Base-by-base conservation (phyloP, 1,140 invertebrate genomes). In the Paramacrobiotus metropolitanus region DNA sequence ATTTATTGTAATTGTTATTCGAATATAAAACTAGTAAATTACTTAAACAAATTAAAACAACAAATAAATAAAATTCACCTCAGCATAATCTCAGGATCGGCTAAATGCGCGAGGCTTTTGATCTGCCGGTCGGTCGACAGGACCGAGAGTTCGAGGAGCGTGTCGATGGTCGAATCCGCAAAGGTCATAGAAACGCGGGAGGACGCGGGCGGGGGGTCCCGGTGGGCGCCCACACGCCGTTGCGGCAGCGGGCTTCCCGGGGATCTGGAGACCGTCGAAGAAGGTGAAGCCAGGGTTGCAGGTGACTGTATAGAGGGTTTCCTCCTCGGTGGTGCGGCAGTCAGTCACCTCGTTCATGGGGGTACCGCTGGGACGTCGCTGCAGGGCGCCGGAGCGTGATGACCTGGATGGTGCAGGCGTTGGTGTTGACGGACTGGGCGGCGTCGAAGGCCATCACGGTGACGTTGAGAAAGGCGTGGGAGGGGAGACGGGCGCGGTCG, bases 81-180 rank as follows among this genome's bases (percentile, higher is more conserved):
- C n/a, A n/a, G n/a, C n/a, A n/a, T n/a, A n/a, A n/a, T n/a, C n/a
- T 85, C 86, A 67, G 89, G 84, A 60, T 68, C 68, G 45, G 70
- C 64, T 4, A 94, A 83, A 68, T 89, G 89, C 4, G 94, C 73
- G 1, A 96, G 72, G 21, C 85, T 82, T 69, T 91, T 87, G 64
- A 96, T 87, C 0, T 91, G 83, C 24, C 82, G 84, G 67, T 85
- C 92, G 2, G 91, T 86, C 64, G 88, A 84, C 15, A 89, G 89
- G 1, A 93, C 87, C 29, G 84, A 87, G 44, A 96, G 71, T 71
- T 95, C 90, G 69, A 94, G 95, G 66, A 94, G 90, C 2, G 94
- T 76, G 66, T 84, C 87, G 31, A 95, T 70, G 2, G 90, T 94
- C 0, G n/a, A 87, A 88, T 2, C 91, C 89, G 70, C 91, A 95